phyloP scores from a whole-genome alignment of 2,113 vertebrate species.

The Toxotes jaculatrix region DNA sequence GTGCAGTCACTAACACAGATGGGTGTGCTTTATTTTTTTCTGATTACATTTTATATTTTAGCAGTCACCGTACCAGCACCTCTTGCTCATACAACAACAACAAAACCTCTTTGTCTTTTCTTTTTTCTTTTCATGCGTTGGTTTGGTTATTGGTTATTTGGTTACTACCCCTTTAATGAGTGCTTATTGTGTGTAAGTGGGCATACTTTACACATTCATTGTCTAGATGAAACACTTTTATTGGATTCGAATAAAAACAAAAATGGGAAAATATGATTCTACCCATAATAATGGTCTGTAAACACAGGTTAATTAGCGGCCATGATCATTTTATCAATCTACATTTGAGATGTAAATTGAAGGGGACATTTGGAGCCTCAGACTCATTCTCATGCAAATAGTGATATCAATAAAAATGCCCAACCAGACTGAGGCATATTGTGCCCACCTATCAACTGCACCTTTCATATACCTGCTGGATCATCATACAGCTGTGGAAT shows the following conservation, averaged over 20 bases:
- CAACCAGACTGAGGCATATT: conserved; percentile 25
- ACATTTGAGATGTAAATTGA: conserved; percentile 43
- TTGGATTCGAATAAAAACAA: background rate
- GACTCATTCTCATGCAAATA: conserved; percentile 53
- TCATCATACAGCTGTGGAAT: conserved; percentile 54
- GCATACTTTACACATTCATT: background rate
- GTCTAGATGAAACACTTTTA: background rate
- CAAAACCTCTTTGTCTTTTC: background rate
- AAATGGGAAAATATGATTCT: background rate
- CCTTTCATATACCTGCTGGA: conserved; percentile 64
- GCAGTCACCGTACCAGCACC: background rate
- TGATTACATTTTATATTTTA: background rate
- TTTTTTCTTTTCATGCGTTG: background rate
- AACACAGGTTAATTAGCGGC: conserved; percentile 14
- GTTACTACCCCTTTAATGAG: background rate
- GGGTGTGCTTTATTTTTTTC: background rate
- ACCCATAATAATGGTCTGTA: background rate
- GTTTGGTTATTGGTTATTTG: too few relatives aligned
- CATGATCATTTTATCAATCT: conserved; percentile 31
- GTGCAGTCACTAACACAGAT: background rate
- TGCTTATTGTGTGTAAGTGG: background rate
- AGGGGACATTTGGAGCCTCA: background rate
- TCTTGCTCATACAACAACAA: background rate
- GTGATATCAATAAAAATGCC: conserved; percentile 53
- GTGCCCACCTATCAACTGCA: conserved; percentile 67